phyloP scores from a whole-genome alignment of 2,113 vertebrate species.

The Pogona vitticeps region DNA sequence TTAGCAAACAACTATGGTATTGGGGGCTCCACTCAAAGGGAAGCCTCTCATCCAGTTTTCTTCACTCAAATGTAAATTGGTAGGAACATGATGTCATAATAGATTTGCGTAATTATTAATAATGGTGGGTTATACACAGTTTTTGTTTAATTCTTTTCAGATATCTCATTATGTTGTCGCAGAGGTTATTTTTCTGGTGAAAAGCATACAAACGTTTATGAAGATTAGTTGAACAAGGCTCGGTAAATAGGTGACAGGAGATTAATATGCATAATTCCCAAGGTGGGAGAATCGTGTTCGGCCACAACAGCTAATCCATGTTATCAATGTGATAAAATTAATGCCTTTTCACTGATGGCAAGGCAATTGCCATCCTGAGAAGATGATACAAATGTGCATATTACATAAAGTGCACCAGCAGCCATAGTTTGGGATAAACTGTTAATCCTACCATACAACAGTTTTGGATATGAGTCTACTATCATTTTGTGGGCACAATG shows the following conservation, averaged over 20 bases:
- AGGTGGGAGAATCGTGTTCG: neutral
- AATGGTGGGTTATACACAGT: slow-evolving; percentile 45
- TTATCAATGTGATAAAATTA: slow-evolving; percentile 16
- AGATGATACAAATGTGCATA: neutral
- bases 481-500: neutral
- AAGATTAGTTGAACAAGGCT: slow-evolving; percentile 42
- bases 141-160: slow-evolving; percentile 55
- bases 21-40: slow-evolving; percentile 7
- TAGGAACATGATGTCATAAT: slow-evolving; percentile 45
- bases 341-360: slow-evolving; percentile 37
- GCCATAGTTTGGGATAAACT: neutral
- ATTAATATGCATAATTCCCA: slow-evolving; percentile 37
- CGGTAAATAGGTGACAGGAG: slow-evolving; percentile 68
- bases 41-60: slow-evolving; percentile 37
- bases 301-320: slow-evolving; percentile 43
- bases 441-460: neutral
- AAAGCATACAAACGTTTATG: slow-evolving; percentile 55
- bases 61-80: slow-evolving; percentile 45
- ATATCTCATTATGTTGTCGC: slow-evolving; percentile 39
- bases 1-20: slow-evolving; percentile 55
- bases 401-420: neutral
- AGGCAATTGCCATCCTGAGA: slow-evolving; percentile 5
- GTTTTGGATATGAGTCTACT: neutral
- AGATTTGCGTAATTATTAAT: slow-evolving; percentile 63
- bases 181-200: slow-evolving; percentile 45